Evolutionary conservation across 2,113 vertebrate species (phyloP), one percentile per base, ranked within the genome.

Genomic region (Elephas maximus): DNA sequence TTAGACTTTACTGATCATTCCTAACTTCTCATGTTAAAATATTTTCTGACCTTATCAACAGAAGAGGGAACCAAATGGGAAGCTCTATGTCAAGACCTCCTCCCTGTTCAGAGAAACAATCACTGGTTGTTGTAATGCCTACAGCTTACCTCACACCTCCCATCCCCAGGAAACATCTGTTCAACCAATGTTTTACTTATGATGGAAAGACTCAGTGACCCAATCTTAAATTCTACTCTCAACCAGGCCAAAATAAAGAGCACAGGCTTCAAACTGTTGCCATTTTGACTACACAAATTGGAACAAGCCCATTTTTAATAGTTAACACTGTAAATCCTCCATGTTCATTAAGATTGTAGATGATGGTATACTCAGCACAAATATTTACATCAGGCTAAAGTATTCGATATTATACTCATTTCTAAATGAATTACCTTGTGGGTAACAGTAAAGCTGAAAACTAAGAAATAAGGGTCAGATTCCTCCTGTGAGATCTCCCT

Each of bases 391-490:
- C 76, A 97, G 86, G 89, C 94, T 95, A 96, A 97, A 92, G 95
- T 97, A 85, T 97, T 97, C 97, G 97, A 92, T 83, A 93, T 96
- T 96, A 96, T 93, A 97, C 94, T 97, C 95, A 96, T 98, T 98
- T 98, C 97, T 98, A 98, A 98, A 98, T 96, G 97, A 98, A 98
- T 98, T 98, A 98, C 96, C 85, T 97, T 90, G 94, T 94, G 74
- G 96, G 92, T 97, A 97, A 96, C 84, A 95, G 97, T 97, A 97
- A 98, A 97, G 97, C 96, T 97, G 95, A 97, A 98, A 98, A 97
- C 93, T 92, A 97, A 98, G 97, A 98, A 98, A 98, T 96, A 98
- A 97, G 98, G 98, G 98, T 99, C 98, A 98, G 96, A 98, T 97
- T 98, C 96, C 97, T 98, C 96, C 97, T 98, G 98, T 97, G 98